Conservation (phyloP, 2,113 vertebrate genomes). For the Rhizomys pruinosus region DNA sequence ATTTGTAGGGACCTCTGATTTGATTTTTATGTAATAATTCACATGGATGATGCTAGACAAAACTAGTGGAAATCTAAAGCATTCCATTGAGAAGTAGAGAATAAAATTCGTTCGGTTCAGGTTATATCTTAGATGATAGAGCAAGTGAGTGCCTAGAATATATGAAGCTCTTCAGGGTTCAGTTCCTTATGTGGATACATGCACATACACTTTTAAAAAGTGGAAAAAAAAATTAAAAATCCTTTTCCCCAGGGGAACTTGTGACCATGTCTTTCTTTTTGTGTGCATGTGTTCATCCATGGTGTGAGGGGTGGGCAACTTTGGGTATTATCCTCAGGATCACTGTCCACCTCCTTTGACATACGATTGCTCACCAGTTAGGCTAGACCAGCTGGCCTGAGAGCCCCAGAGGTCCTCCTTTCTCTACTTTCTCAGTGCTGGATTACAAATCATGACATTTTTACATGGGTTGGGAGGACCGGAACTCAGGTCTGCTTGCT, state of each 20-base stretch:
- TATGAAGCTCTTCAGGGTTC: background rate
- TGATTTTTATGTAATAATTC: background rate
- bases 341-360: background rate
- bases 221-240: background rate
- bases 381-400: background rate
- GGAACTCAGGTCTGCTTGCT: background rate
- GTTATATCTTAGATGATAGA: background rate
- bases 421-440: background rate
- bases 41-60: background rate
- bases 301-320: background rate
- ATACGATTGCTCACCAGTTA: background rate
- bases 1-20: constrained; percentile 26
- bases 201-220: background rate
- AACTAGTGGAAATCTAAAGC: background rate
- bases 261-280: background rate
- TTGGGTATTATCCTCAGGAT: background rate
- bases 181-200: background rate
- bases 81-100: background rate
- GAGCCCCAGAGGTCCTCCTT: background rate
- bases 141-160: background rate
- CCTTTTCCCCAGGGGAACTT: background rate
- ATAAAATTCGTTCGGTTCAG: background rate
- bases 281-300: background rate
- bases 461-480: background rate
- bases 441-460: background rate